Conservation (phyloP, 2,797 vertebrate genomes). For the Myotis findleyi region DNA sequence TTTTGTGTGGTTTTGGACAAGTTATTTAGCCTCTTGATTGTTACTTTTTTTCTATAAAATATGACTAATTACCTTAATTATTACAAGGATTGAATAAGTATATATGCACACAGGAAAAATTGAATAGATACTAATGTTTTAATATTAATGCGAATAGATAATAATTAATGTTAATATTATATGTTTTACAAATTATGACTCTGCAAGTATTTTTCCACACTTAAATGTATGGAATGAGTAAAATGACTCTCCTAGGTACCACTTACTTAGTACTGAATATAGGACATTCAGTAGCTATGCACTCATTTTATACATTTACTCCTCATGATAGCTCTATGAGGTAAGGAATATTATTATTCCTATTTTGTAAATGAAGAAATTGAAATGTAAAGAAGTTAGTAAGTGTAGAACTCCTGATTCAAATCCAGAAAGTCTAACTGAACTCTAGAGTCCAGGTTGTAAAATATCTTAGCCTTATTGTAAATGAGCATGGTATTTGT, state of each 20-base stretch:
- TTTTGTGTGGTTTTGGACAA: not conserved
- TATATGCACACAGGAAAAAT: not conserved
- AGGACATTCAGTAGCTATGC: not conserved
- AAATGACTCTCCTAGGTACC: not conserved
- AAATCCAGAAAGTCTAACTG: not conserved
- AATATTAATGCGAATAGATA: not conserved
- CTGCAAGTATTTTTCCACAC: not conserved
- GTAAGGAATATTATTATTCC: not conserved
- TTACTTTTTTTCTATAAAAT: not conserved
- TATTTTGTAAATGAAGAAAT: not conserved
- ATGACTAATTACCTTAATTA: not conserved
- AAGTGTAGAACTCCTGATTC: not conserved
- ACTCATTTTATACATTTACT: not conserved
- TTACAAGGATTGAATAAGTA: not conserved
- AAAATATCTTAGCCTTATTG: not conserved
- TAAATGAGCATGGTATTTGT: conserved; percentile 1
- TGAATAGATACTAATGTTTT: not conserved
- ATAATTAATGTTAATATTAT: not conserved
- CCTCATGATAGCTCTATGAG: not conserved
- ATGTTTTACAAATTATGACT: not conserved
- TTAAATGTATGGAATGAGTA: conserved; percentile 18
- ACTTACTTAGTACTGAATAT: not conserved
- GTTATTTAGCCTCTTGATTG: not conserved
- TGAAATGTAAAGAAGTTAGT: not conserved
- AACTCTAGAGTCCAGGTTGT: not conserved